Percentiles rank a stretch among this genome's conserved stretches.
Conservation (phyloP, 2,113 vertebrate genomes). For the Scomber japonicus region DNA sequence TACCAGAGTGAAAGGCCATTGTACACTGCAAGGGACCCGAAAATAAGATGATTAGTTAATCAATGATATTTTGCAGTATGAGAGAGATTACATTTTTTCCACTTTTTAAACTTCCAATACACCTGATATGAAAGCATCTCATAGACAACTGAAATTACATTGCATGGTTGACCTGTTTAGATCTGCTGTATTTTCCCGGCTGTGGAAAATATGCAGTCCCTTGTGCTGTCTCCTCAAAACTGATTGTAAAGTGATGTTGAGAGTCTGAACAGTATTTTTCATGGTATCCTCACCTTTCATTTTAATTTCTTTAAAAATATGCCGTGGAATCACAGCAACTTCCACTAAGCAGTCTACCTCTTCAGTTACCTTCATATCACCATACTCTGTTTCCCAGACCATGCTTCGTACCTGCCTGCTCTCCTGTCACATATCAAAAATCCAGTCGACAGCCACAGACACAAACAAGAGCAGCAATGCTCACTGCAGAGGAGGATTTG, state of each 20-base stretch:
- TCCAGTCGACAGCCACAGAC: conserved; percentile 40
- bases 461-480: conserved; percentile 56
- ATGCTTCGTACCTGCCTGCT: conserved; percentile 34
- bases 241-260: conserved; percentile 1
- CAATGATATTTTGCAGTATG: conserved; percentile 31
- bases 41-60: conserved; percentile 52
- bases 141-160: not conserved
- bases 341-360: conserved; percentile 19
- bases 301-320: conserved; percentile 52
- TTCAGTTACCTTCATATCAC: conserved; percentile 53
- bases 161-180: not conserved
- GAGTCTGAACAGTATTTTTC: conserved; percentile 32
- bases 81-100: not conserved
- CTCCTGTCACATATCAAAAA: conserved; percentile 61
- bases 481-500: conserved; percentile 22
- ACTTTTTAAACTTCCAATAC: not conserved
- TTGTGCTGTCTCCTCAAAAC: not conserved
- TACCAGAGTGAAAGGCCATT: conserved; percentile 37
- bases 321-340: conserved; percentile 8
- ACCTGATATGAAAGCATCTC: conserved; percentile 23
- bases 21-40: conserved; percentile 31
- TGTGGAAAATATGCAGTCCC: not conserved
- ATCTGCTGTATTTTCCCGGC: not conserved
- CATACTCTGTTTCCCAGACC: conserved; percentile 52
- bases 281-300: conserved; percentile 16